These are phyloP conservation scores for Gallinago stenura DNA, from an alignment of 2,797 vertebrate genomes.

Conservation along the genomic window DNA sequence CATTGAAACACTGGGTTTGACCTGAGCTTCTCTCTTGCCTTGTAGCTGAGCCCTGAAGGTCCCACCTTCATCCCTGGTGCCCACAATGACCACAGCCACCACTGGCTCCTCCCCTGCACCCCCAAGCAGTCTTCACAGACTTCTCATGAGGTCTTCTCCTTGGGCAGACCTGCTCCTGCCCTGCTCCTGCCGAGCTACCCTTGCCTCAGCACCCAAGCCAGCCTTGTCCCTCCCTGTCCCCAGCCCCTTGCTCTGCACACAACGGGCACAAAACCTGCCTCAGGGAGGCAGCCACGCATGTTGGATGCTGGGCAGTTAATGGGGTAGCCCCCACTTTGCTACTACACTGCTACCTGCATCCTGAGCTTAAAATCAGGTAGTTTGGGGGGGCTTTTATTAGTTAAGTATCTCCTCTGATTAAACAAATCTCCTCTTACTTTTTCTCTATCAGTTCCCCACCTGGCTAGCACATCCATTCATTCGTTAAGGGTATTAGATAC, in stretches of 20 bases:
- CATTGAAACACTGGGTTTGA: not conserved
- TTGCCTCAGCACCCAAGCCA: not conserved
- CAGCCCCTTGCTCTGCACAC: not conserved
- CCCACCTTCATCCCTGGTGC: not conserved
- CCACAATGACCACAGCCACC: not conserved
- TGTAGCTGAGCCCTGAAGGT: fast-evolving
- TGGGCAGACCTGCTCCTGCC: not conserved
- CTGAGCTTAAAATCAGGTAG: not conserved
- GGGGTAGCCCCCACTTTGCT: not conserved
- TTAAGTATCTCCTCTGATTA: not conserved
- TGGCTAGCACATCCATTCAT: not conserved
- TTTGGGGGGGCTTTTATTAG: not conserved
- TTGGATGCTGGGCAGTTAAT: not conserved
- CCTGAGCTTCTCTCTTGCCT: not conserved
- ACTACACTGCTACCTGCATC: not conserved
- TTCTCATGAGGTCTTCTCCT: not conserved
- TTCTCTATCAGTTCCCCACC: not conserved
- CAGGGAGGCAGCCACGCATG: fast-evolving
- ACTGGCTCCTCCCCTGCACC: not conserved
- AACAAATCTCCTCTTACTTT: not conserved
- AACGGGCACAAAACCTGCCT: not conserved
- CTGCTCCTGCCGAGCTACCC: not conserved
- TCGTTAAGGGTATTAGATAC: not conserved
- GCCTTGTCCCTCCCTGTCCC: fast-evolving
- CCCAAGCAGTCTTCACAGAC: not conserved